These are phyloP conservation scores for Euura saliciscinereae DNA, from an alignment of 1,140 invertebrate species.

Conservation along the genomic window DNA sequence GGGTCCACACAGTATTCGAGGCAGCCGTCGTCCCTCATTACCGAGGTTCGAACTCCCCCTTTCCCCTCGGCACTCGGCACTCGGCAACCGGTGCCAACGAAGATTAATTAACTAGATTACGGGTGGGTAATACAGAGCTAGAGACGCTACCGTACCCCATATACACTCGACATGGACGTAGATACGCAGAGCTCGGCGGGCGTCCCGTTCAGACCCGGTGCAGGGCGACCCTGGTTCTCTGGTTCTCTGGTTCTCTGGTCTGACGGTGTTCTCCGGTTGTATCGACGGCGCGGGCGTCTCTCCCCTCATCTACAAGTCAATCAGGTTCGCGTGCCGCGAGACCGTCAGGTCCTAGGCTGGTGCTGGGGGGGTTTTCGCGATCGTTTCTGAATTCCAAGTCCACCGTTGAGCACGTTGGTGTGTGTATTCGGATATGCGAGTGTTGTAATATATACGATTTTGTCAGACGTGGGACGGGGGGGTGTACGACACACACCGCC, in stretches of 20 bases:
- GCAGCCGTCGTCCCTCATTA: conserved; percentile 4
- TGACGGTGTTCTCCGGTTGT: conserved; percentile 23
- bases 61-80: conserved; percentile 18
- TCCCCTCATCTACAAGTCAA: conserved; percentile 62
- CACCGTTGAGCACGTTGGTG: too few relatives aligned
- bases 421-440: too few relatives aligned
- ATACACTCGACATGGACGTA: background rate
- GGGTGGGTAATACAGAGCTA: conserved; percentile 34
- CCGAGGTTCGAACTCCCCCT: background rate
- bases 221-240: background rate
- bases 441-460: too few relatives aligned
- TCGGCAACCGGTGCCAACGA: conserved; percentile 39
- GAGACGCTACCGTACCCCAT: background rate
- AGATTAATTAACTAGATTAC: conserved; percentile 61
- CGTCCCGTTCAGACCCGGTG: background rate
- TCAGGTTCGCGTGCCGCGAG: conserved; percentile 55
- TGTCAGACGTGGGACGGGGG: too few relatives aligned
- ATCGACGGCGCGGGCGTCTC: conserved; percentile 43
- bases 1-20: background rate
- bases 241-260: conserved; percentile 25
- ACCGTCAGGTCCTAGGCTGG: conserved; percentile 41
- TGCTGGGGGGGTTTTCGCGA: conserved; percentile 9
- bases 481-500: too few relatives aligned
- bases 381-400: too few relatives aligned
- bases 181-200: background rate